Conservation (phyloP, 53 echinoderm and acorn worm species). For the Actinopyga echinites region DNA sequence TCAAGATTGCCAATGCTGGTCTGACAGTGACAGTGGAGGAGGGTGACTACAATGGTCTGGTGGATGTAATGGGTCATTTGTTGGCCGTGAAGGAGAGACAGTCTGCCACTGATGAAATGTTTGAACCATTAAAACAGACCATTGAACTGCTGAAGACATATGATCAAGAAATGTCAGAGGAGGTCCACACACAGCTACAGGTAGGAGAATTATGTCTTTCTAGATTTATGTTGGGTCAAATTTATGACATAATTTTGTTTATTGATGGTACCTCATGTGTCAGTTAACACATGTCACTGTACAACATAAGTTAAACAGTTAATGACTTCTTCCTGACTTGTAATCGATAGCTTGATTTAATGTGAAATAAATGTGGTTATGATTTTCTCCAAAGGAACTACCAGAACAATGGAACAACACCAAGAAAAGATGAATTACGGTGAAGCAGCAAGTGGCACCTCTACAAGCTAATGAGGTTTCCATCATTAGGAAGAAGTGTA, state of each 20-base stretch:
- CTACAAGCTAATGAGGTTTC: conserved; percentile 98
- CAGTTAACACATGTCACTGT: no score
- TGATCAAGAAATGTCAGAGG: conserved; percentile 99
- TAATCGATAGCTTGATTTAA: no score
- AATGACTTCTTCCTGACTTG: no score
- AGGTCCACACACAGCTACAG: conserved; percentile 97
- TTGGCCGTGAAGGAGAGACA: conserved; percentile 93
- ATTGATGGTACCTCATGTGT: no score
- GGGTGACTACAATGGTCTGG: conserved; percentile 94
- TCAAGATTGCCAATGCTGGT: conserved; percentile 82
- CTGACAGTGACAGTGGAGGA: conserved; percentile 84
- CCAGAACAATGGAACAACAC: conserved; percentile 99
- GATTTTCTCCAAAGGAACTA: conserved; percentile 60
- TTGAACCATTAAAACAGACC: conserved; percentile 98
- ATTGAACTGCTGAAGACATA: conserved; percentile 96
- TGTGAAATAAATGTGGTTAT: no score
- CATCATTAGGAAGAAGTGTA: conserved; percentile 92
- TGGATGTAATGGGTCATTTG: conserved; percentile 95
- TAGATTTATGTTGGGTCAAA: no score
- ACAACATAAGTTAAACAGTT: no score
- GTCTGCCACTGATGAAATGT: conserved; percentile 91
- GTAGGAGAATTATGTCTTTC: conserved; percentile 12
- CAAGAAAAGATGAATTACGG: conserved; percentile 95
- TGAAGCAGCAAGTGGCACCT: conserved; percentile 98
- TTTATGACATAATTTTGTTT: no score